Base-by-base conservation (phyloP, 1,140 invertebrate genomes). In the Orussus abietinus region DNA sequence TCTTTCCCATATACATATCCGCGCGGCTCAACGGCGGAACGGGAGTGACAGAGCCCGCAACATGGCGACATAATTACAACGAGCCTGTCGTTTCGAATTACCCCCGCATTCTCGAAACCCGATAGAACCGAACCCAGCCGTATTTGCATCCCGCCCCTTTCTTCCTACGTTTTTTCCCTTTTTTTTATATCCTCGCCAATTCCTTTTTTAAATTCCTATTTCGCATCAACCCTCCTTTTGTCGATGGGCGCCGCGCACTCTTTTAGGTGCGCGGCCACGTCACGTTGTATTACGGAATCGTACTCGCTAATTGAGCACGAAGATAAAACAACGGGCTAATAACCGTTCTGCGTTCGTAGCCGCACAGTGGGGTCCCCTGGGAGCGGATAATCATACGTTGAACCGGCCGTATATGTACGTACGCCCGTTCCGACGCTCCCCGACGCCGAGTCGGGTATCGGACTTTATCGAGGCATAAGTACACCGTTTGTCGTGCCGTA, bases 271-370 rank as follows among this genome's bases (percentile, higher is more conserved):
- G n/a, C n/a, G n/a, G n/a, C 25, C 50, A 42, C 59, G 66, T 71
- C 68, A 67, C 51, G 55, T 69, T 67, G 60, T 63, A 69, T 70
- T 70, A 70, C 66, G 49, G 49, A 64, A 63, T 66, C 60, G 66
- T 69, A 69, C 61, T 62, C 53, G 63, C 63, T 72, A 72, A 72
- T 72, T 69, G 66, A 67, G 66, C 55, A 55, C 59, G 62, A 69
- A 69, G 64, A 72, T 69, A 72, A 72, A 69, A 68, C 59, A 59
- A 70, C 26, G 53, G 60, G 63, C 61, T 71, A 71, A 71, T 71
- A 69, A 71, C 62, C 57, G 58, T 62, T 53, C 48, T 11, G 29
- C 21, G 38, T 26, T 38, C 21, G 37, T 32, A 22, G n/a, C n/a
- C 19, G 21, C 25, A 15, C 11, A 22, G 34, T 15, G 29, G 7